Evolutionary conservation across 2,797 vertebrate species (phyloP).

Genomic region (Xenentodon cancila): DNA sequence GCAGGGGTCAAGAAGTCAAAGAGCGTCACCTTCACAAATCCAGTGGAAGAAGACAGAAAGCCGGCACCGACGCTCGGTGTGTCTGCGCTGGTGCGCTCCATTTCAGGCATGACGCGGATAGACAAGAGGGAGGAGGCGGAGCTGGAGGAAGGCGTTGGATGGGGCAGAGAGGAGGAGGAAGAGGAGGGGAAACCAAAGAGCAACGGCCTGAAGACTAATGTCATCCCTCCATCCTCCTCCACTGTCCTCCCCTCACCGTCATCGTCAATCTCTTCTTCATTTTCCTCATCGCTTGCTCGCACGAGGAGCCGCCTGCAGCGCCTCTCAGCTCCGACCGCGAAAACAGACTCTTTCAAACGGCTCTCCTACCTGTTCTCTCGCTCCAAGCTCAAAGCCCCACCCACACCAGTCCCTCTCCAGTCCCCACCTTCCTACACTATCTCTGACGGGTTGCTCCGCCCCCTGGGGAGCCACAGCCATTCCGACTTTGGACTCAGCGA

Average conservation of each 20-base stretch:
- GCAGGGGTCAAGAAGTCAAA: slow-evolving; percentile 78
- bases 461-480: slow-evolving; percentile 87
- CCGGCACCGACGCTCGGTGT: slow-evolving; percentile 82
- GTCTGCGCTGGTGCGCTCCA: slow-evolving; percentile 89
- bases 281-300: slow-evolving; percentile 69
- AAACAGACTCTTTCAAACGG: slow-evolving; percentile 91
- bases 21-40: slow-evolving; percentile 86
- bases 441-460: slow-evolving; percentile 91
- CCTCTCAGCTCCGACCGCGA: slow-evolving; percentile 78
- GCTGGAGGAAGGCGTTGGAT: slow-evolving; percentile 48
- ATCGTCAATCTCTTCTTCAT: slow-evolving; percentile 58
- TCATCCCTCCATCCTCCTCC: slow-evolving; percentile 57
- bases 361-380: slow-evolving; percentile 93
- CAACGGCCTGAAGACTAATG: slow-evolving; percentile 88
- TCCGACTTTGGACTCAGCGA: slow-evolving; percentile 84
- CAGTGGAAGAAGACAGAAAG: slow-evolving; percentile 80
- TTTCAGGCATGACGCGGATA: slow-evolving; percentile 80
- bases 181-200: slow-evolving; percentile 90
- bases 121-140: slow-evolving; percentile 44
- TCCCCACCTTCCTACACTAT: slow-evolving; percentile 91
- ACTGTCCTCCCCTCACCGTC: slow-evolving; percentile 56
- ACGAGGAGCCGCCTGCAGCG: slow-evolving; percentile 85
- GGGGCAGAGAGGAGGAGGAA: slow-evolving; percentile 67
- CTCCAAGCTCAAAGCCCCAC: slow-evolving; percentile 90
- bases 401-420: slow-evolving; percentile 81